Evolutionary conservation across 1,140 invertebrate genomes (phyloP), one percentile per base, ranked within the genome.

Genomic region (Drosophila aff.): DNA sequence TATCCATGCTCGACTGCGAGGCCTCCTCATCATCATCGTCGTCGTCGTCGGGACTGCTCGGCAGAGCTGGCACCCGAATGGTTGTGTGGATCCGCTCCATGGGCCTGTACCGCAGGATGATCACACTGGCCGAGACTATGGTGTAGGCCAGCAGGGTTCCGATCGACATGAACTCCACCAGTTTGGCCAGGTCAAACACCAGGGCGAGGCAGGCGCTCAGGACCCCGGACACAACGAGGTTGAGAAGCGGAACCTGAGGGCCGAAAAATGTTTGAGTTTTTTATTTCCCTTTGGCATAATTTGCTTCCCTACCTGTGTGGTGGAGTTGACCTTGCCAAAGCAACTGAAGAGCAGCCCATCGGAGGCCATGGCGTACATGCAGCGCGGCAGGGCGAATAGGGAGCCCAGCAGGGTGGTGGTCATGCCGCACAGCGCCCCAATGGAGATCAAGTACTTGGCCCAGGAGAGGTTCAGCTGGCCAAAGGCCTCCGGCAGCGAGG

Each of bases 141-240:
- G 97, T 98, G 89, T 98, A 98, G 0, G 97, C 97, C 58, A 98
- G 92, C 10, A 98, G 94, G 0, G 97, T 98, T 1, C 98, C 98
- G 79, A 98, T 98, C 0, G 97, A 98, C 96, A 98, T 97, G 82
- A 98, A 98, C 84, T 99, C 98, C 2, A 99, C 97, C 16, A 99
- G 94, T 76, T 97, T 97, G 82, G 97, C 95, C 67, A 99, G 95
- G 92, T 99, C 97, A 86, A 99, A 97, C 21, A 98, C 91, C 5
- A 98, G 91, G 9, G 98, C 97, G 67, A 98, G 96, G 0, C 97
- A 57, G 2, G 96, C 96, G 43, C 97, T 96, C 15, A 96, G 86
- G 2, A 96, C 74, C 0, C 97, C 97, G 49, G 97, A 97, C 23
- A 98, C 95, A 4, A 96, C 94, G 21, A 98, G 93, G 82, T 98